These are phyloP conservation scores for Craniophora ligustri DNA, from an alignment of 2,888 invertebrate species.

Conservation along the genomic window DNA sequence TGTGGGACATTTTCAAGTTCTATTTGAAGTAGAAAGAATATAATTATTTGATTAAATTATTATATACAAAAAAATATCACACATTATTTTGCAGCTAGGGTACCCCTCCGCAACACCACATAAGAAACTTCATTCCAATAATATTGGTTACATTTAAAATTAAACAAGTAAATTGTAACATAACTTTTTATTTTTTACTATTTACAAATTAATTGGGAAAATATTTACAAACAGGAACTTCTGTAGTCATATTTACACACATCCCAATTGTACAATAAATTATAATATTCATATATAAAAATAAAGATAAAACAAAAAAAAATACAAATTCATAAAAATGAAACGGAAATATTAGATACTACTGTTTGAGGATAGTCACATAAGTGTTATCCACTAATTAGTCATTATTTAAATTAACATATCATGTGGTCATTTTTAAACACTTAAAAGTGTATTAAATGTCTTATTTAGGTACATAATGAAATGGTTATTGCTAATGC, in stretches of 20 bases:
- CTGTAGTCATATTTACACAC: conserved; percentile 38
- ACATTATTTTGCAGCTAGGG: too few species aligned
- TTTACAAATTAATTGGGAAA: conserved; percentile 43
- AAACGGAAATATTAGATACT: background rate
- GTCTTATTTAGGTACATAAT: too few species aligned
- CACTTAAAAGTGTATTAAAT: too few species aligned
- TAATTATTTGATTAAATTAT: too few species aligned
- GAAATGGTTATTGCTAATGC: too few species aligned
- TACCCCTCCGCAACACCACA: too few species aligned
- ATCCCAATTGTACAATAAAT: conserved; percentile 16
- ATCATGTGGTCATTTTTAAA: too few species aligned
- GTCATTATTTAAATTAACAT: background rate
- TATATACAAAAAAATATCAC: too few species aligned
- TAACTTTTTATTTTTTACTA: conserved; percentile 49
- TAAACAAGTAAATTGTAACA: conserved; percentile 21
- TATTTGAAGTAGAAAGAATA: too few species aligned
- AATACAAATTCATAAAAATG: background rate
- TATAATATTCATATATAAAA: conserved; percentile 37
- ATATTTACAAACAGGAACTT: conserved; percentile 56
- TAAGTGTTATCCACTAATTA: background rate
- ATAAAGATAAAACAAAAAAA: conserved; percentile 1
- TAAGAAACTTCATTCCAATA: too few species aligned
- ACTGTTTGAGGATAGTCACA: background rate
- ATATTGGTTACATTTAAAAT: conserved; percentile 10
- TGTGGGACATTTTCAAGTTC: too few species aligned